phyloP scores from a whole-genome alignment of 2,888 invertebrate species.

The Nymphalis c-album region DNA sequence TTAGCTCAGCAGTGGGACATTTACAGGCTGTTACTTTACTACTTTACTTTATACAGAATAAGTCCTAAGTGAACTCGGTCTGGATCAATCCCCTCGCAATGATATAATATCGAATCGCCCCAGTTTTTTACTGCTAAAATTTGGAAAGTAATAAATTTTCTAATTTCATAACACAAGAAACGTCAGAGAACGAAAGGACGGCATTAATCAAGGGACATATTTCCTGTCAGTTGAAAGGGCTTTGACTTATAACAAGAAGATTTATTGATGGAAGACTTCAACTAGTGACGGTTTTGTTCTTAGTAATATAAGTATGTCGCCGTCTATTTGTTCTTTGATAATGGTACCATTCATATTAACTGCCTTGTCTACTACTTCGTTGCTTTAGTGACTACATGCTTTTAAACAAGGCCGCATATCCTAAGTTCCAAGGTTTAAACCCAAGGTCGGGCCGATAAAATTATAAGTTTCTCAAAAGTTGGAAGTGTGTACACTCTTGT shows the following conservation, averaged over 20 bases:
- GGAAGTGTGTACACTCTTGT: too few species aligned
- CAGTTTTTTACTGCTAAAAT: constrained; percentile 18
- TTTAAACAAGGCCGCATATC: too few species aligned
- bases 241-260: constrained; percentile 23
- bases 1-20: too few species aligned
- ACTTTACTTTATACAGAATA: too few species aligned
- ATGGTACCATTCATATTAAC: too few species aligned
- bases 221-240: constrained; percentile 28
- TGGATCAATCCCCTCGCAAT: background rate
- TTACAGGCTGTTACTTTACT: too few species aligned
- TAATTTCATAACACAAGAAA: constrained; percentile 26
- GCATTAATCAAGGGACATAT: constrained; percentile 30
- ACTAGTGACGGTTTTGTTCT: background rate
- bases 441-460: too few species aligned
- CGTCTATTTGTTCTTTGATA: background rate
- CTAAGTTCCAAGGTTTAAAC: too few species aligned
- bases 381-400: too few species aligned
- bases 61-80: background rate
- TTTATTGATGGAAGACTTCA: constrained; percentile 16
- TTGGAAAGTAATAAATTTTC: constrained; percentile 31
- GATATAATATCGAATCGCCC: background rate
- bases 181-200: constrained; percentile 1
- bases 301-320: too few species aligned
- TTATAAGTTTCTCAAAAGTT: too few species aligned
- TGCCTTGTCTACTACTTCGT: too few species aligned